Conservation (phyloP, 2,888 invertebrate species). For the Steromphala cineraria region DNA sequence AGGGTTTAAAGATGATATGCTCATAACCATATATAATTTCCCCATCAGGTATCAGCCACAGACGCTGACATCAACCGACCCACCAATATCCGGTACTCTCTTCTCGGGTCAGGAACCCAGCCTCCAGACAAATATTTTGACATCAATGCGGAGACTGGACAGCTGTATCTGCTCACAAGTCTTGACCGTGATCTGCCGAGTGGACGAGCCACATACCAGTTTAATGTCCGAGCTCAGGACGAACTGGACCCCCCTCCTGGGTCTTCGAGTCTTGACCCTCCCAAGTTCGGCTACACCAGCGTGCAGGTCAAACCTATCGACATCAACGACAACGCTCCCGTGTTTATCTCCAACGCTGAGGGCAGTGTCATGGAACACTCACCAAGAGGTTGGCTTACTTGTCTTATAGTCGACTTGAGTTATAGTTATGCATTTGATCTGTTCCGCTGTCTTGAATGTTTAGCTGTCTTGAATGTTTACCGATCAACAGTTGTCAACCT, state of each 20-base stretch:
- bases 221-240: conserved; percentile 73
- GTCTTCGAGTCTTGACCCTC: conserved; percentile 41
- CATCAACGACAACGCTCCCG: conserved; percentile 98
- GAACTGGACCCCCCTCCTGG: conserved; percentile 56
- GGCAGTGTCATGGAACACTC: conserved; percentile 94
- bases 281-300: conserved; percentile 94
- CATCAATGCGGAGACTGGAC: conserved; percentile 95
- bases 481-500: no score
- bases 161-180: conserved; percentile 93
- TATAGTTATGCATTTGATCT: no score
- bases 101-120: conserved; percentile 54
- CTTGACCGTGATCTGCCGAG: conserved; percentile 97
- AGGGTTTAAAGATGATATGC: no score
- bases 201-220: conserved; percentile 83
- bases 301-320: conserved; percentile 97
- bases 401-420: no score
- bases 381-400: conserved; percentile 85
- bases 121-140: conserved; percentile 82
- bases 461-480: no score
- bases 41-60: conserved; percentile 93
- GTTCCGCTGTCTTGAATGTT: no score
- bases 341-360: conserved; percentile 79
- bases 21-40: no score
- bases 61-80: conserved; percentile 96
- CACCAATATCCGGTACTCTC: conserved; percentile 91